Evolutionary conservation across 2,888 invertebrate genomes (phyloP).

Genomic region (Drosophila niveifrons): DNA sequence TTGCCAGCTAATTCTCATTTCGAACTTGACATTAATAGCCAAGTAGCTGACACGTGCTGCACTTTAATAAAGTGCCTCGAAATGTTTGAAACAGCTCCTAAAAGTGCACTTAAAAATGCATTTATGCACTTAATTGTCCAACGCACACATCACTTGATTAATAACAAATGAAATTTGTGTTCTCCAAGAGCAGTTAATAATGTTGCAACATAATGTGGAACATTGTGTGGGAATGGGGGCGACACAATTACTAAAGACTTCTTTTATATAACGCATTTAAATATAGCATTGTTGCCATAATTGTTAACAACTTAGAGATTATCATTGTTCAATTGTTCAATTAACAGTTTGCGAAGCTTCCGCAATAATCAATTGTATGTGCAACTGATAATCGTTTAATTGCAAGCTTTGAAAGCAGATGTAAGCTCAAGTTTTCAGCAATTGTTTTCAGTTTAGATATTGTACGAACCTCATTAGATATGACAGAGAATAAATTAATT

Average conservation of each 20-base stretch:
- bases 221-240: neutral
- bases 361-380: neutral
- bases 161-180: constrained; percentile 19
- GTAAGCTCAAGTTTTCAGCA: constrained; percentile 3
- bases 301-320: constrained; percentile 1
- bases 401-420: constrained; percentile 5
- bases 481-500: neutral
- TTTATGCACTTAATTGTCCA: constrained; percentile 38
- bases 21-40: constrained; percentile 77
- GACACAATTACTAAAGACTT: neutral
- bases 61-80: constrained; percentile 48
- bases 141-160: constrained; percentile 25
- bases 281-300: neutral
- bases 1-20: constrained; percentile 62
- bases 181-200: neutral
- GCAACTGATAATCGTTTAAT: constrained; percentile 10
- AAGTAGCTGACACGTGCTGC: constrained; percentile 61
- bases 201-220: neutral
- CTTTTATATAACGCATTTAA: neutral
- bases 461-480: neutral
- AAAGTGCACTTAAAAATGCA: constrained; percentile 48
- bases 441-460: neutral
- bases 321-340: constrained; percentile 18
- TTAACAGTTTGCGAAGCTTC: constrained; percentile 1
- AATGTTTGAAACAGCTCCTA: constrained; percentile 16